Evolutionary conservation across 2,888 invertebrate genomes (phyloP), one percentile per base, ranked within the genome.

Genomic region (Ischnura elegans): DNA sequence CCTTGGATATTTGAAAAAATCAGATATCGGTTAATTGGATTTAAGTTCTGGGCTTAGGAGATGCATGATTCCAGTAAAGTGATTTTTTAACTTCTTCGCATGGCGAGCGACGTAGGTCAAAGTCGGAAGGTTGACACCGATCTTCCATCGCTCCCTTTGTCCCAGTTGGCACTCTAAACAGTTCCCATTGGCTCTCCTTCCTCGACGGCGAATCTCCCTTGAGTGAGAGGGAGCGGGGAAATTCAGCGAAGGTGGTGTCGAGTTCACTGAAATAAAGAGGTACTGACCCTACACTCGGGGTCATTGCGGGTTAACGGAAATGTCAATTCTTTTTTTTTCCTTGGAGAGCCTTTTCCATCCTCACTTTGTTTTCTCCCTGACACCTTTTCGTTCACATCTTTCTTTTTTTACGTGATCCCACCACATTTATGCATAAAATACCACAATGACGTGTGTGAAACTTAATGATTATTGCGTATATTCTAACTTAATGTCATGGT

Each of bases 91-190:
- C 3, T 36, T 8, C 4, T 5, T 36, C 36, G 76, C 10, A 8
- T 51, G 51, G 51, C 19, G 51, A 10, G 1, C 10, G 29, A n/a
- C 29, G 36, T 5, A 6, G 42, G 36, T 61, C 90, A 21, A 61
- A 42, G 55, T 61, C 66, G 55, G 61, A n/a, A n/a, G 43, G 90
- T 61, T 61, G 90, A 90, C 90, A 61, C 61, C 87, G 51, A 90
- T 90, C 47, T 45, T n/a, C n/a, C n/a, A n/a, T 42, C 29, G 43
- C 42, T 55, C 87, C 55, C 36, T 2, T 76, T 90, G 90, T 55
- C 90, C 90, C 61, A 90, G 43, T 90, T 90, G 90, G 90, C 87
- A 55, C 55, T 19, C 36, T 51, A 36, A 5, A 43, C 55, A 43
- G 90, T 29, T 90, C 42, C 43, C 43, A 43, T 90, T 61, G 90